Percentiles rank a stretch among this genome's conserved stretches.
Conservation (phyloP, 2,113 vertebrate genomes). For the Caracal caracal region DNA sequence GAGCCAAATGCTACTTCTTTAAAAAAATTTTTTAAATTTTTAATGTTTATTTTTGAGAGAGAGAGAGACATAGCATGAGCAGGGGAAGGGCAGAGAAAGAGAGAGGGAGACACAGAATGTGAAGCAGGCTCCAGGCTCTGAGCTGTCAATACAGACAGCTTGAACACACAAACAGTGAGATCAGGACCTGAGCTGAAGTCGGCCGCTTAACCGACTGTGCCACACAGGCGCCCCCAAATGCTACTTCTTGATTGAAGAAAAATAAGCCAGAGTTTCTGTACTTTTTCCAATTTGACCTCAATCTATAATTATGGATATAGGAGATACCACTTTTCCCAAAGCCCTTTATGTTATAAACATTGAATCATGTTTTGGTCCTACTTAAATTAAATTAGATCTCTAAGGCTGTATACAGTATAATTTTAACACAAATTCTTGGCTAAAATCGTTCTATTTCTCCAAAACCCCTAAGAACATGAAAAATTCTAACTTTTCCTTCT, state of each 20-base stretch:
- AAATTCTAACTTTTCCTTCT: conserved; percentile 24
- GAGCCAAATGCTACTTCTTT: neutral
- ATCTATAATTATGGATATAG: neutral
- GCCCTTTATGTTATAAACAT: neutral
- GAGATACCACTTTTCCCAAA: neutral
- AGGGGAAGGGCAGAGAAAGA: no score
- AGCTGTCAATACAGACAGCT: no score
- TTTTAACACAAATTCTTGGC: neutral
- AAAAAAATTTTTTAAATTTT: no score
- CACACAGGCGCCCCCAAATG: neutral
- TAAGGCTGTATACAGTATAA: neutral
- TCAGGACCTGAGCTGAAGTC: no score
- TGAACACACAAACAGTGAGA: no score
- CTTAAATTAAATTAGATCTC: conserved; percentile 19
- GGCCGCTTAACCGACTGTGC: no score
- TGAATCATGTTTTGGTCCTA: neutral
- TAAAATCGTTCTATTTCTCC: neutral
- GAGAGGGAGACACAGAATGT: no score
- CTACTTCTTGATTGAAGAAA: neutral
- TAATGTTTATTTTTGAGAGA: no score
- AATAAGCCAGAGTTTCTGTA: neutral
- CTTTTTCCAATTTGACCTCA: neutral
- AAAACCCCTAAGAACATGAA: neutral
- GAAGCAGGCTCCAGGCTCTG: no score
- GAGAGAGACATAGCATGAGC: no score